phyloP scores from a whole-genome alignment of 2,113 vertebrate species.

The Perca schrenkii region DNA sequence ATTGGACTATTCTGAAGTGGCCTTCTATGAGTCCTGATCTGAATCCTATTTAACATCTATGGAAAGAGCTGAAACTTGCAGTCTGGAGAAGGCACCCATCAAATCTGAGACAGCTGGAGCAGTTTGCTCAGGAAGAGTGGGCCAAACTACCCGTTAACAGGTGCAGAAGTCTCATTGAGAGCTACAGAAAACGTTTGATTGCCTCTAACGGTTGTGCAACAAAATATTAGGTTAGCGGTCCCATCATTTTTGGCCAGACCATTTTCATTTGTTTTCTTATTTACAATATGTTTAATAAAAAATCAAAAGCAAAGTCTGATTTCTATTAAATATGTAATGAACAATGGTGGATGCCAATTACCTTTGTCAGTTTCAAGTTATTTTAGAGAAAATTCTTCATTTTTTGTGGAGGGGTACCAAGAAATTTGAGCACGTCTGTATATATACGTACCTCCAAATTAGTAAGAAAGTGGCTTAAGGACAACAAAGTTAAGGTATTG shows the following conservation, averaged over 20 bases:
- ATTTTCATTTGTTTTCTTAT: not conserved
- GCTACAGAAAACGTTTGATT: not conserved
- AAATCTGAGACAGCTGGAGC: slow-evolving; percentile 17
- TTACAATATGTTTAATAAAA: not conserved
- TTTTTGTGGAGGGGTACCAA: too few relatives aligned
- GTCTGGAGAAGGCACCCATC: slow-evolving; percentile 17
- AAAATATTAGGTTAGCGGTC: not conserved
- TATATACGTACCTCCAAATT: too few relatives aligned
- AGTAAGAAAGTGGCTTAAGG: too few relatives aligned
- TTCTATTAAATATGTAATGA: too few relatives aligned
- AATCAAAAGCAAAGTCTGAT: not conserved
- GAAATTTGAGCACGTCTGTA: too few relatives aligned
- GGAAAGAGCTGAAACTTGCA: not conserved
- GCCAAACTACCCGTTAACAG: too few relatives aligned
- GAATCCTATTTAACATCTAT: not conserved
- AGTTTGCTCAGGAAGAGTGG: not conserved
- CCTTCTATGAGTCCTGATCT: not conserved
- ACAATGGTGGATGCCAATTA: too few relatives aligned
- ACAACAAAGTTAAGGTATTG: too few relatives aligned
- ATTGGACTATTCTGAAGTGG: not conserved
- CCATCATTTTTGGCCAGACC: too few relatives aligned
- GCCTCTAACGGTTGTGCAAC: not conserved
- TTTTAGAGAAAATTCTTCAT: too few relatives aligned
- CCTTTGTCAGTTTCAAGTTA: too few relatives aligned
- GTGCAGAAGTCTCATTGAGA: not conserved